A percentile compares a stretch with the other conserved stretches of the same genome.
These are phyloP conservation scores for Eulimnadia texana DNA, from an alignment of 1,140 invertebrate genomes.

Conservation along the genomic window DNA sequence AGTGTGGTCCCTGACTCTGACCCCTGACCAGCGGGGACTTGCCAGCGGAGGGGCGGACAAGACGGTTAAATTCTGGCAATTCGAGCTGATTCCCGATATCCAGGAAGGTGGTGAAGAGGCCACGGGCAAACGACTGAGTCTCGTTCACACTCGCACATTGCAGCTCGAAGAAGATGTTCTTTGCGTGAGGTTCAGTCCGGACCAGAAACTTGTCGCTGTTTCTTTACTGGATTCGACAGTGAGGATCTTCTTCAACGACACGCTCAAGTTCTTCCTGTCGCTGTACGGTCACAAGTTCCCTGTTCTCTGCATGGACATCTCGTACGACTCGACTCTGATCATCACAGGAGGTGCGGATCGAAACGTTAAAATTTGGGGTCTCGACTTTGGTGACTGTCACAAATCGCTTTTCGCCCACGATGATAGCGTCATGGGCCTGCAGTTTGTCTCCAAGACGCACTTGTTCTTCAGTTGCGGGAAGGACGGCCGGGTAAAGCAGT, in stretches of 20 bases:
- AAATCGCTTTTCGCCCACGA: constrained; percentile 72
- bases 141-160: constrained; percentile 62
- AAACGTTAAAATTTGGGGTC: constrained; percentile 94
- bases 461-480: constrained; percentile 85
- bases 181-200: constrained; percentile 65
- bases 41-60: constrained; percentile 75
- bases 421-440: constrained; percentile 74
- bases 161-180: constrained; percentile 75
- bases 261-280: constrained; percentile 89
- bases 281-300: constrained; percentile 95
- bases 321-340: constrained; percentile 73
- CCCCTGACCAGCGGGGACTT: constrained; percentile 59
- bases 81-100: constrained; percentile 60
- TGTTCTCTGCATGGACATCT: constrained; percentile 85
- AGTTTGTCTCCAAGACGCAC: constrained; percentile 82
- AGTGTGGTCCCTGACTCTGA: constrained; percentile 59
- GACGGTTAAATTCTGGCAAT: constrained; percentile 87
- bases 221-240: constrained; percentile 84
- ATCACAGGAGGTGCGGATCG: constrained; percentile 89
- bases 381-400: constrained; percentile 96
- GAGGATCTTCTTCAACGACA: constrained; percentile 88
- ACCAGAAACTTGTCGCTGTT: constrained; percentile 76
- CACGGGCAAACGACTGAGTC: constrained; percentile 51
- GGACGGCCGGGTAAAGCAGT: constrained; percentile 88
- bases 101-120: constrained; percentile 36